Percentiles rank a stretch among this genome's conserved stretches.
These are phyloP conservation scores for Conopomorpha cramerella DNA, from an alignment of 1,140 invertebrate genomes.

Conservation along the genomic window DNA sequence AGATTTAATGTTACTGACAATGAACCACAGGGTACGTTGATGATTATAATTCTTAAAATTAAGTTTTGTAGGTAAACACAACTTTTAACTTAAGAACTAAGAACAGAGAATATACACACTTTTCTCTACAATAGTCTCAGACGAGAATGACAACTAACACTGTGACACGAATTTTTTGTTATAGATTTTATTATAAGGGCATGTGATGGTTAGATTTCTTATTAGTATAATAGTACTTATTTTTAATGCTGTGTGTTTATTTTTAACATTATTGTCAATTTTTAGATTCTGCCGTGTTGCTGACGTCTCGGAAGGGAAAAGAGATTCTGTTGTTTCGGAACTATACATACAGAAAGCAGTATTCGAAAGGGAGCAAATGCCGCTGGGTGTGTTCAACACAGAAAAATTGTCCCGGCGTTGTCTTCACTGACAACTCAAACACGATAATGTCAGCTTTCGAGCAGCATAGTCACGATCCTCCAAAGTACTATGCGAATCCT, in stretches of 20 bases:
- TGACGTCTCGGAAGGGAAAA: slow-evolving; percentile 40
- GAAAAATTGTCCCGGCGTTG: slow-evolving; percentile 32
- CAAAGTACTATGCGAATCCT: slow-evolving; percentile 38
- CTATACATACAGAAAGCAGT: slow-evolving; percentile 41
- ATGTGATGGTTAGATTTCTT: no score
- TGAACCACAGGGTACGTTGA: slow-evolving; percentile 18
- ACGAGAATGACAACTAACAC: no score
- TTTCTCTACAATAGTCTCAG: no score
- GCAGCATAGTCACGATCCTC: slow-evolving; percentile 31
- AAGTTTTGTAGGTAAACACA: no score
- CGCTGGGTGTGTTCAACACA: slow-evolving; percentile 45
- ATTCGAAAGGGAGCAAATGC: slow-evolving; percentile 15
- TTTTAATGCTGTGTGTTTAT: no score
- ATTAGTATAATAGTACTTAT: no score
- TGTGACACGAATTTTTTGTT: no score
- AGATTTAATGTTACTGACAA: slow-evolving; percentile 7
- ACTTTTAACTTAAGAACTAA: no score
- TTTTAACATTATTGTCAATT: not conserved
- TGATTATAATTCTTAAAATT: no score
- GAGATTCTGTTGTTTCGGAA: slow-evolving; percentile 36
- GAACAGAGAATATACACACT: no score
- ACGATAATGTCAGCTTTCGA: slow-evolving; percentile 27
- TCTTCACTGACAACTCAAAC: slow-evolving; percentile 30
- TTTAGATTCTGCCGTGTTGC: slow-evolving; percentile 19
- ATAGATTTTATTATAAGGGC: no score